A percentile compares a stretch with the other conserved stretches of the same genome.
phyloP scores from a whole-genome alignment of 2,888 invertebrate genomes.

The Busseola fusca region DNA sequence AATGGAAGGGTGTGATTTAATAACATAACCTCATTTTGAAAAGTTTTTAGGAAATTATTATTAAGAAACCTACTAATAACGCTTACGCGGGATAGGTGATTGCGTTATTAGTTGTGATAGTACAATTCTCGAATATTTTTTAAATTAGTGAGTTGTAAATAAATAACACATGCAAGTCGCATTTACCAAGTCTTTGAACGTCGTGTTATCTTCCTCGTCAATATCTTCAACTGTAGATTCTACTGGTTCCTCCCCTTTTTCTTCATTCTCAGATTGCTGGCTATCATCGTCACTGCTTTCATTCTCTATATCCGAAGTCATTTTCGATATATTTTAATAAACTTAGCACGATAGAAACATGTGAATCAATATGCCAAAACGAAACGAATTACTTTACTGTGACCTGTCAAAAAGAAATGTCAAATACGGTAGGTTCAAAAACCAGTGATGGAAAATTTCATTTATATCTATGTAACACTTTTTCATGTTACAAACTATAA shows the following conservation, averaged over 20 bases:
- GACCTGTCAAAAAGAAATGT: constrained; percentile 6
- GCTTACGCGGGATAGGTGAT: not conserved
- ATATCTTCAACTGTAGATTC: constrained; percentile 60
- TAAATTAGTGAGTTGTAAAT: not conserved
- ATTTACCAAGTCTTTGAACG: constrained; percentile 86
- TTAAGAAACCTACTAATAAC: not conserved
- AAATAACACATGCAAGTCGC: constrained; percentile 34
- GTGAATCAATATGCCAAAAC: constrained; percentile 35
- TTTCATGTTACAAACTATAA: not conserved
- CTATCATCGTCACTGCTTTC: constrained; percentile 73
- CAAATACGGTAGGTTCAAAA: not conserved
- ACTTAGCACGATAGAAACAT: constrained; percentile 35
- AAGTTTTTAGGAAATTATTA: not conserved
- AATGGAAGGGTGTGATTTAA: constrained; percentile 22
- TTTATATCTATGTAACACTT: not conserved
- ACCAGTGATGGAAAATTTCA: not conserved
- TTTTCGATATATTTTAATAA: constrained; percentile 60
- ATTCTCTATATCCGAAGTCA: constrained; percentile 75
- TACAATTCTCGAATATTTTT: not conserved
- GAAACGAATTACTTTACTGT: not conserved
- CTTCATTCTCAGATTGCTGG: constrained; percentile 66
- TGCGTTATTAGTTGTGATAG: not conserved
- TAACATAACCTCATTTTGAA: constrained; percentile 65
- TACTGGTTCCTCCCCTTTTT: constrained; percentile 57
- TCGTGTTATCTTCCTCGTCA: constrained; percentile 78